Evolutionary conservation across 2,797 vertebrate species (phyloP).

Genomic region (Pangasius macronema): DNA sequence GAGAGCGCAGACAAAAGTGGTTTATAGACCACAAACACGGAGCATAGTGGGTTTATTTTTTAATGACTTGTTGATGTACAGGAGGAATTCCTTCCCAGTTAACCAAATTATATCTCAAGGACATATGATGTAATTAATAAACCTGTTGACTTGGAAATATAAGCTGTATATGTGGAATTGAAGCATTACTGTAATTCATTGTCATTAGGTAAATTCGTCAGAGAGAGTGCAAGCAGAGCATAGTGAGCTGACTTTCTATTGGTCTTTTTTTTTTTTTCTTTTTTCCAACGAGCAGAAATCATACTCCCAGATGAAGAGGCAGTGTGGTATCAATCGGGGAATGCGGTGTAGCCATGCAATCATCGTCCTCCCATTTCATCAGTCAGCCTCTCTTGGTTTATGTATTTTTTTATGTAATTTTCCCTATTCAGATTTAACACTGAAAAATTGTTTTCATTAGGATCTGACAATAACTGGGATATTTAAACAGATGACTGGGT

Average conservation of each 20-base stretch:
- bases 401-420: constrained; percentile 68
- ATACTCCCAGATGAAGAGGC: constrained; percentile 33
- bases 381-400: constrained; percentile 70
- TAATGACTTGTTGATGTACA: background rate
- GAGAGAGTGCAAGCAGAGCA: constrained; percentile 47
- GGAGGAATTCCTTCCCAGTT: background rate
- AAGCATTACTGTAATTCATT: constrained; percentile 44
- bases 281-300: constrained; percentile 39
- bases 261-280: background rate
- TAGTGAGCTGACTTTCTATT: constrained; percentile 9
- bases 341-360: constrained; percentile 39
- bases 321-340: constrained; percentile 24
- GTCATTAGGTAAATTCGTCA: constrained; percentile 53
- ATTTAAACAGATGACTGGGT: constrained; percentile 75
- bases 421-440: constrained; percentile 69
- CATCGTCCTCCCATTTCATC: constrained; percentile 58
- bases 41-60: background rate
- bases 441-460: constrained; percentile 78
- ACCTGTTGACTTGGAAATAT: constrained; percentile 15
- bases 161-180: constrained; percentile 42
- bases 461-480: constrained; percentile 73
- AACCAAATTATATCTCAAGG: constrained; percentile 30
- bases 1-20: background rate
- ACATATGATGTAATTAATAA: constrained; percentile 46
- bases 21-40: background rate